Conservation (phyloP, 2,888 invertebrate species). For the Pachymerium ferrugineum region DNA sequence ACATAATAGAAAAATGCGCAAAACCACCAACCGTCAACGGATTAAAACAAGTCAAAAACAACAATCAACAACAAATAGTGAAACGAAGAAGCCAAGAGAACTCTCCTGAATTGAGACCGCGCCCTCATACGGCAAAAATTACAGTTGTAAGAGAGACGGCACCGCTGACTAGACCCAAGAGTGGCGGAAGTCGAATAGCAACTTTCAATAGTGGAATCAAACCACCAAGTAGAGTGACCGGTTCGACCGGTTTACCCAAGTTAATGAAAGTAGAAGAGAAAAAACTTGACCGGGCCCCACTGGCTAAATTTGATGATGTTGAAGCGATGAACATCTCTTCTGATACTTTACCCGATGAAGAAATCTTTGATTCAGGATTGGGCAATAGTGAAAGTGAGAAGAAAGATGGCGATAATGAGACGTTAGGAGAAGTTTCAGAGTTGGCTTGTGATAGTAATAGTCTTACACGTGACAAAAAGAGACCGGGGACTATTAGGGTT, state of each 20-base stretch:
- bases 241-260: not conserved
- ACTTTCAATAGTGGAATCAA: not conserved
- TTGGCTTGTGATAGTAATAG: not conserved
- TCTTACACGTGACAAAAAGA: constrained; percentile 10
- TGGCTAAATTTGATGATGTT: constrained; percentile 21
- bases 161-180: not conserved
- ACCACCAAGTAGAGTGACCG: not conserved
- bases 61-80: not conserved
- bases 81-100: not conserved
- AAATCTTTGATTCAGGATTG: constrained; percentile 35
- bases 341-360: constrained; percentile 29
- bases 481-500: not conserved
- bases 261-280: not conserved
- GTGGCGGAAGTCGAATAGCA: not conserved
- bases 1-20: not conserved
- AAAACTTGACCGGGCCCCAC: not conserved
- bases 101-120: not conserved
- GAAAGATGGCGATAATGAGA: constrained; percentile 35
- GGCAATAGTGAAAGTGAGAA: constrained; percentile 33
- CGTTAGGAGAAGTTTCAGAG: constrained; percentile 35
- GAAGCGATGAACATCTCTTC: constrained; percentile 35
- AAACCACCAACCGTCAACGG: not conserved
- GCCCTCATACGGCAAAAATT: not conserved
- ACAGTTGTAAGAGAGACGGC: not conserved
- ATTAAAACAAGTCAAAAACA: not conserved